Evolutionary conservation across 92 coral and sea anemone genomes (phyloP).

Genomic region (Zoanthus sansibaricus): DNA sequence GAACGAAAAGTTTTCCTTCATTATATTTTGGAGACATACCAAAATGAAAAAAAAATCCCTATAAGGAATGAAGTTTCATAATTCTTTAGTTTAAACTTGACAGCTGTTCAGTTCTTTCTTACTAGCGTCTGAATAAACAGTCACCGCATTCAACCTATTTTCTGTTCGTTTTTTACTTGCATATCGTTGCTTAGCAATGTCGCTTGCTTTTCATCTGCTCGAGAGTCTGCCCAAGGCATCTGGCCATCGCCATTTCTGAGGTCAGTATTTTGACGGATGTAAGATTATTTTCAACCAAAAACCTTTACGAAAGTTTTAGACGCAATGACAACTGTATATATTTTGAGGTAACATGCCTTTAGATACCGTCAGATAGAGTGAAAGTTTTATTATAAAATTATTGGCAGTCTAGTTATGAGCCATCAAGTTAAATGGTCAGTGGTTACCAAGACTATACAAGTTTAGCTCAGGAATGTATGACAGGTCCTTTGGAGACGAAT

Average conservation of each 20-base stretch:
- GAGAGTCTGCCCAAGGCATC: neutral
- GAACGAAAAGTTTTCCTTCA: too few relatives aligned
- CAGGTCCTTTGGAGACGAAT: neutral
- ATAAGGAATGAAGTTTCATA: too few relatives aligned
- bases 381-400: too few relatives aligned
- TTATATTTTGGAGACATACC: too few relatives aligned
- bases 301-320: neutral
- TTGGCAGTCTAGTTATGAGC: too few relatives aligned
- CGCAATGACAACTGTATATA: neutral
- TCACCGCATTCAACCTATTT: neutral
- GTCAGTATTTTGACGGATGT: neutral
- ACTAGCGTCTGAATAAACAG: neutral
- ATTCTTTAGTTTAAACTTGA: neutral
- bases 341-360: too few relatives aligned
- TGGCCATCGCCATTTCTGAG: neutral
- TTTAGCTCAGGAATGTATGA: too few relatives aligned
- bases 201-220: neutral
- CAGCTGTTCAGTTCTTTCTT: neutral
- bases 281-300: neutral
- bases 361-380: too few relatives aligned
- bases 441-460: neutral
- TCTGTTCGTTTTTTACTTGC: neutral
- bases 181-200: neutral
- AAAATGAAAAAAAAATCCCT: neutral
- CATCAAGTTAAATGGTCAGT: neutral